Conservation (phyloP, 2,888 invertebrate species). For the Sphaerophoria rueppellii region DNA sequence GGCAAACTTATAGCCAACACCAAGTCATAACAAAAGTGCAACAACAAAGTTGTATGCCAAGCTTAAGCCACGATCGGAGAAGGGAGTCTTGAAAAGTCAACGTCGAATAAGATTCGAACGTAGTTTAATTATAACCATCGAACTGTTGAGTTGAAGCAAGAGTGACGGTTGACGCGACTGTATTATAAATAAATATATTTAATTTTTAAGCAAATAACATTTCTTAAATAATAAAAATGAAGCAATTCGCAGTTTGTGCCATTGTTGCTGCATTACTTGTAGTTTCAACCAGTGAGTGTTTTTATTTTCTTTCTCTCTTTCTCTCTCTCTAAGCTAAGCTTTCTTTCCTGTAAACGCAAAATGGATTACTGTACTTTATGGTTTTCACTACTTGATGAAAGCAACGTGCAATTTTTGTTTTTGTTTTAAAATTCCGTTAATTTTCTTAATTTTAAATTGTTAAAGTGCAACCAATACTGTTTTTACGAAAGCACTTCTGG, state of each 20-base stretch:
- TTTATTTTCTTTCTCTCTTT: constrained; percentile 15
- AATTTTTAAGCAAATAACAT: constrained; percentile 51
- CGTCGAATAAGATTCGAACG: constrained; percentile 78
- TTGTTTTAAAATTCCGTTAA: no score
- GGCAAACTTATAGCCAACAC: constrained; percentile 42
- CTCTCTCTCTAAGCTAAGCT: not conserved
- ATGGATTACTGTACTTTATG: not conserved
- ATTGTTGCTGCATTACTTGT: constrained; percentile 80
- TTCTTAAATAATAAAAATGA: constrained; percentile 77
- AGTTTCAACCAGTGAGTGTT: constrained; percentile 81
- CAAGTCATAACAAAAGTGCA: constrained; percentile 46
- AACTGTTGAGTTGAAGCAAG: constrained; percentile 76
- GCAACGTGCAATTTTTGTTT: not conserved
- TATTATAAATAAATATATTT: constrained; percentile 30
- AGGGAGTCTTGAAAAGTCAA: constrained; percentile 82
- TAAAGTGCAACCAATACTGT: no score
- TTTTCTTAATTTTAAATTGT: no score
- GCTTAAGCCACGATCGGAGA: constrained; percentile 69
- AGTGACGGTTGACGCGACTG: constrained; percentile 64
- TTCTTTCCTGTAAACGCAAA: not conserved
- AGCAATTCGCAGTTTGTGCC: constrained; percentile 80
- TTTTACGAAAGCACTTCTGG: no score
- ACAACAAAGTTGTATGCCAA: constrained; percentile 51
- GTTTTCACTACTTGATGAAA: not conserved
- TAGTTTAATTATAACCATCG: constrained; percentile 82